Percentiles rank a stretch among this genome's conserved stretches.
Conservation (phyloP, 2,797 vertebrate genomes). For the Mormyrus proboscirostris region DNA sequence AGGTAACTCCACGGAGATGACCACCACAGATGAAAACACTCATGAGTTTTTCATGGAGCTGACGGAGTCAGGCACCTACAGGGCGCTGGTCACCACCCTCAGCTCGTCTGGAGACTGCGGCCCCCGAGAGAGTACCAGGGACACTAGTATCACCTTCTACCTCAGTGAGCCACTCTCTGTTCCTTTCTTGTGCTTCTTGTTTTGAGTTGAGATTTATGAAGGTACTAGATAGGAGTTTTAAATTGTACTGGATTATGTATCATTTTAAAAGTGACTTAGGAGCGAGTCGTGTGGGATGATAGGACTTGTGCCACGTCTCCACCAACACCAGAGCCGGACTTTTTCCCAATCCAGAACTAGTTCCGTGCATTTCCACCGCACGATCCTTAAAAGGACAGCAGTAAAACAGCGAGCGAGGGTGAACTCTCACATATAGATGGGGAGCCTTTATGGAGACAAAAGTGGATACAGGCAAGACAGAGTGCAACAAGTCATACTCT, state of each 20-base stretch:
- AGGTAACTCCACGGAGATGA: constrained; percentile 75
- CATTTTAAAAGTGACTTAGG: background rate
- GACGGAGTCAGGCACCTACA: constrained; percentile 79
- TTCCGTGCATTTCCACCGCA: background rate
- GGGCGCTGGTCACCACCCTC: constrained; percentile 70
- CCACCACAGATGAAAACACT: constrained; percentile 79
- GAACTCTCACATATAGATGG: background rate
- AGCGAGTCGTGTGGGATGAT: background rate
- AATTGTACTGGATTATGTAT: background rate
- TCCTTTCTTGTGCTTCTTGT: background rate
- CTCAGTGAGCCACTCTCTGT: constrained; percentile 68
- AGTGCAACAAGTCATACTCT: background rate
- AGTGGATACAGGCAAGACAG: background rate
- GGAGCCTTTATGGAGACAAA: background rate
- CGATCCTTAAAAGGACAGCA: background rate
- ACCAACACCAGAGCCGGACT: background rate
- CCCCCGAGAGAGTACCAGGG: constrained; percentile 68
- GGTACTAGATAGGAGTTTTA: background rate
- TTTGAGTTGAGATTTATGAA: background rate
- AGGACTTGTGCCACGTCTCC: background rate
- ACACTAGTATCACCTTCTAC: constrained; percentile 79
- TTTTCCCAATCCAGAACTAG: background rate
- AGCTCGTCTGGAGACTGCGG: constrained; percentile 81
- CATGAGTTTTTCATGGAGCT: constrained; percentile 79
- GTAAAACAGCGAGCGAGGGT: background rate